Evolutionary conservation across 2,797 vertebrate species (phyloP).

Genomic region (Coluber constrictor): DNA sequence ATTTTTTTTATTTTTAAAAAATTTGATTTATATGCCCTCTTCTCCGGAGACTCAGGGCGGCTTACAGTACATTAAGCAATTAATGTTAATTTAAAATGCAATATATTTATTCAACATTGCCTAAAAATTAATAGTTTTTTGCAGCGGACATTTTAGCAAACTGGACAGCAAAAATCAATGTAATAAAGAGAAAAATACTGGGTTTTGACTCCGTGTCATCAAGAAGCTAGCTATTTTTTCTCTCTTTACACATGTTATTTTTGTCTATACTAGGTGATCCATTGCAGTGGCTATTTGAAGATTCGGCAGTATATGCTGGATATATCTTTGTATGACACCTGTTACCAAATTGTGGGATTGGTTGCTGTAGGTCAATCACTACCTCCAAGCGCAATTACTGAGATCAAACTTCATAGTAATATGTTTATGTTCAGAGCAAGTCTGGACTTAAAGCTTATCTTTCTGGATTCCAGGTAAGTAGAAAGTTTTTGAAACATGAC

Average conservation of each 20-base stretch:
- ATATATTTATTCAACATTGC: not conserved
- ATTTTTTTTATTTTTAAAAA: no score
- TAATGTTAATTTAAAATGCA: not conserved
- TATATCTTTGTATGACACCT: slow-evolving; percentile 85
- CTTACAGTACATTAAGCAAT: no score
- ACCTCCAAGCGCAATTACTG: slow-evolving; percentile 90
- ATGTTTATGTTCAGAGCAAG: slow-evolving; percentile 98
- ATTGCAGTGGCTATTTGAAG: slow-evolving; percentile 95
- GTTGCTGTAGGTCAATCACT: slow-evolving; percentile 92
- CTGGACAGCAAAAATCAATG: not conserved
- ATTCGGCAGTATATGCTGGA: slow-evolving; percentile 88
- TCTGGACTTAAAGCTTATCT: slow-evolving; percentile 93
- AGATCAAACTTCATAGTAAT: slow-evolving; percentile 94
- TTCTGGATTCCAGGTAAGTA: slow-evolving; percentile 89
- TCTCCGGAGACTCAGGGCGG: no score
- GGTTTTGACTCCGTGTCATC: not conserved
- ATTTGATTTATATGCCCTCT: no score
- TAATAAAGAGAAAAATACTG: fast-evolving
- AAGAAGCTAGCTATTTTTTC: not conserved
- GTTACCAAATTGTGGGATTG: slow-evolving; percentile 88
- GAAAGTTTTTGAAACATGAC: not conserved
- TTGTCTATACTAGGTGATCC: slow-evolving; percentile 82
- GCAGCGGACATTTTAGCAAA: not conserved
- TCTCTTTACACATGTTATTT: not conserved
- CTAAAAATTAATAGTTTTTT: not conserved